These are phyloP conservation scores for Hestina assimilis DNA, from an alignment of 1,140 invertebrate species.

Conservation along the genomic window DNA sequence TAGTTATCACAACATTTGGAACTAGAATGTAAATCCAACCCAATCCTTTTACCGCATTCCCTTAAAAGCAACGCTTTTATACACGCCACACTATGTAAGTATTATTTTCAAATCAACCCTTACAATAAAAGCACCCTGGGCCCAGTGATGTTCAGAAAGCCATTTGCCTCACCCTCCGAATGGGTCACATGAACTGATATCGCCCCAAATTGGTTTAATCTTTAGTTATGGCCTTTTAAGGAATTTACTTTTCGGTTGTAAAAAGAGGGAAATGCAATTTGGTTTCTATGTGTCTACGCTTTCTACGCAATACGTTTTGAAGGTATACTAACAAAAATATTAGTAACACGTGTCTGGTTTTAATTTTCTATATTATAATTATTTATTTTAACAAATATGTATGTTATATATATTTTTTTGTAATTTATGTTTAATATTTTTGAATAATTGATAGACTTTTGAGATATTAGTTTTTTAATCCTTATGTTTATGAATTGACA, in stretches of 20 bases:
- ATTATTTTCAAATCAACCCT: conserved; percentile 22
- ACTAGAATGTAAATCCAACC: neutral
- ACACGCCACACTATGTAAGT: neutral
- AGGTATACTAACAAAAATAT: too few species aligned
- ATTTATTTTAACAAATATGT: too few species aligned
- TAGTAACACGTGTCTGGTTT: too few species aligned
- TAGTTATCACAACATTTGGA: neutral
- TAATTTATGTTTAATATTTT: too few species aligned
- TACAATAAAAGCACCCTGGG: conserved; percentile 10
- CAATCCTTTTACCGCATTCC: neutral
- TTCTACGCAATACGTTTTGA: too few species aligned
- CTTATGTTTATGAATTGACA: too few species aligned
- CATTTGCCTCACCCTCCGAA: conserved; percentile 19
- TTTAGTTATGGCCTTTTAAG: conserved; percentile 21
- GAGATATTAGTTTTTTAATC: too few species aligned
- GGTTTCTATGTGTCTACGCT: neutral
- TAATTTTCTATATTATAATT: too few species aligned
- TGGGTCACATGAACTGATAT: conserved; percentile 12
- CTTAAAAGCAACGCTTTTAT: neutral
- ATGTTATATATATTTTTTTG: too few species aligned
- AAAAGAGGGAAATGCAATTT: neutral
- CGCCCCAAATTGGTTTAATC: conserved; percentile 21
- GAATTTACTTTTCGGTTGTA: conserved; percentile 14
- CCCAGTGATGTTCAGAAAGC: conserved; percentile 16
- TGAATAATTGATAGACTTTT: too few species aligned